phyloP scores from a whole-genome alignment of 2,888 invertebrate genomes.

The Biston stratarius region DNA sequence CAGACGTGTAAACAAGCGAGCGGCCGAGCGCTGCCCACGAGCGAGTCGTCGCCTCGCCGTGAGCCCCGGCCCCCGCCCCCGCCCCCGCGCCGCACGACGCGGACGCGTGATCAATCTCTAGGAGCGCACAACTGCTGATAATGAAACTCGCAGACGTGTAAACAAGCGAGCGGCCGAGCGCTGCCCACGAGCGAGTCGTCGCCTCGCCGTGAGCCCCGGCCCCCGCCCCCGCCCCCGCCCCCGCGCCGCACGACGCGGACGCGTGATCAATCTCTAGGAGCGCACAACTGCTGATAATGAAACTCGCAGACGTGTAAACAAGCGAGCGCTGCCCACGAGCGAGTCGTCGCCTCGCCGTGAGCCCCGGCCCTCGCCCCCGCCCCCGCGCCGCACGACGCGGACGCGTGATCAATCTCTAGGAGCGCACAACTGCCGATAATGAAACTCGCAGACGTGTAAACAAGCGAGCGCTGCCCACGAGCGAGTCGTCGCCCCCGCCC shows the following conservation, averaged over 20 bases:
- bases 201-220: too few species aligned
- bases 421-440: slow-evolving; percentile 49
- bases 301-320: slow-evolving; percentile 65
- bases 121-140: slow-evolving; percentile 45
- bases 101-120: slow-evolving; percentile 11
- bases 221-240: slow-evolving; percentile 55
- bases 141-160: slow-evolving; percentile 64
- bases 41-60: too few species aligned
- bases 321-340: too few species aligned
- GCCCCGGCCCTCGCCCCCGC: slow-evolving; percentile 45
- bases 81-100: slow-evolving; percentile 39
- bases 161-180: slow-evolving; percentile 67
- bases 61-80: slow-evolving; percentile 45
- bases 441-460: slow-evolving; percentile 66
- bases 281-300: slow-evolving; percentile 51
- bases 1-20: slow-evolving; percentile 69
- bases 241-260: too few species aligned
- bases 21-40: too few species aligned
- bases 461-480: slow-evolving; percentile 65
- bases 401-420: slow-evolving; percentile 11
- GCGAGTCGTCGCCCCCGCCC: slow-evolving; percentile 72
- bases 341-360: too few species aligned
- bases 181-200: slow-evolving; percentile 72
- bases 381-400: slow-evolving; percentile 36
- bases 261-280: slow-evolving; percentile 25